A percentile compares a stretch with the other conserved stretches of the same genome.
phyloP scores from a whole-genome alignment of 2,797 vertebrate species.

The Gastrophryne carolinensis region DNA sequence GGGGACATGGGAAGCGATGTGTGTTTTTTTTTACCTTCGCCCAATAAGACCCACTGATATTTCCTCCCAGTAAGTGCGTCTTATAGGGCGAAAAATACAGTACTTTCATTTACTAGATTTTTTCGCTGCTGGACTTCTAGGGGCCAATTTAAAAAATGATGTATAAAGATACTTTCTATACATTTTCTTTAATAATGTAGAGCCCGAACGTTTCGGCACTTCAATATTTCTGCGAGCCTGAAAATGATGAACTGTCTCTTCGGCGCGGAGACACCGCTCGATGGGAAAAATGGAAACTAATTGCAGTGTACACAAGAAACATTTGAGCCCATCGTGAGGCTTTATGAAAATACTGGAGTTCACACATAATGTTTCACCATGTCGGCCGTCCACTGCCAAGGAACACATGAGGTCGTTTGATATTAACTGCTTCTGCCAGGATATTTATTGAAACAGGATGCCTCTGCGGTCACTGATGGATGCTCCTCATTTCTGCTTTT shows the following conservation, averaged over 20 bases:
- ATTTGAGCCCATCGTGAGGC: background rate
- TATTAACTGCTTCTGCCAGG: slow-evolving; percentile 22
- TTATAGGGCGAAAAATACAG: no score
- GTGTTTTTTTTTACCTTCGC: no score
- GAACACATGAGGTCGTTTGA: slow-evolving; percentile 29
- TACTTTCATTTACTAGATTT: no score
- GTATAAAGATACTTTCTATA: no score
- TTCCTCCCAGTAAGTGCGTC: no score
- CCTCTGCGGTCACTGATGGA: slow-evolving; percentile 21
- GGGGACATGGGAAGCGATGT: no score
- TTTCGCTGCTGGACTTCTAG: no score
- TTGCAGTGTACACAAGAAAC: slow-evolving; percentile 11
- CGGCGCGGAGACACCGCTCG: background rate
- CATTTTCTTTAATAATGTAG: no score
- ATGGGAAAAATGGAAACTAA: slow-evolving; percentile 18
- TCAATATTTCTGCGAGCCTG: background rate
- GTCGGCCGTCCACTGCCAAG: background rate
- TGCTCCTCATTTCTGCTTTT: slow-evolving; percentile 3
- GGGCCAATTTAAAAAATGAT: no score
- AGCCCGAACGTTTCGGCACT: no score
- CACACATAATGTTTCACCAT: slow-evolving; percentile 41
- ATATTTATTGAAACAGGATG: slow-evolving; percentile 37
- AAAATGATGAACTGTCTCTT: slow-evolving; percentile 25
- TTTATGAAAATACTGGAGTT: slow-evolving; percentile 21
- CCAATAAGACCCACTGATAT: no score